Percentiles rank a stretch among this genome's conserved stretches.
These are phyloP conservation scores for Serinus canaria DNA, from an alignment of 2,113 vertebrate genomes.

Conservation along the genomic window DNA sequence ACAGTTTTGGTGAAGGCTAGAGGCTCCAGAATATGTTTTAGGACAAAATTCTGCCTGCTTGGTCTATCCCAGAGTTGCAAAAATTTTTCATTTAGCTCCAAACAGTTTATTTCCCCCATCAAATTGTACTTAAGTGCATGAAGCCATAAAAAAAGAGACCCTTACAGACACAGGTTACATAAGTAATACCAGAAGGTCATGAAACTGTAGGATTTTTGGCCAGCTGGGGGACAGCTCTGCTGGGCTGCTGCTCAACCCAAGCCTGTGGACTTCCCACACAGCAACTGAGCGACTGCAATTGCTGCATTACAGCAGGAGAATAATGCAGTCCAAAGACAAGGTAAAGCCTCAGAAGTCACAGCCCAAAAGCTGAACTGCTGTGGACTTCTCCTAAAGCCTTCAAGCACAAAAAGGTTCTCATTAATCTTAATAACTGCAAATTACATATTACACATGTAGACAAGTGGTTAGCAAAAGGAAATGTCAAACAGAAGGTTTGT, in stretches of 20 bases:
- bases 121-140: not conserved
- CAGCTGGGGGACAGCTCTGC: not conserved
- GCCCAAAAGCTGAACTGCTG: not conserved
- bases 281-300: not conserved
- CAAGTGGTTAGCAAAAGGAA: not conserved
- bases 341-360: not conserved
- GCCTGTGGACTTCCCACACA: not conserved
- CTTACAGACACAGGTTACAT: not conserved
- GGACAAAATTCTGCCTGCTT: not conserved
- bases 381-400: not conserved
- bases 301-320: not conserved
- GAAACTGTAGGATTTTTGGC: not conserved
- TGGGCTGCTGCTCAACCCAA: not conserved
- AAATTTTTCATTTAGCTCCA: not conserved
- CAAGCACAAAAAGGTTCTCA: not conserved
- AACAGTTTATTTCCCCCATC: not conserved
- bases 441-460: fast-evolving
- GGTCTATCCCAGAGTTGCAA: not conserved
- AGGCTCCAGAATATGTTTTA: not conserved
- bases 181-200: not conserved
- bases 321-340: not conserved
- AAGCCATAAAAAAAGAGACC: not conserved
- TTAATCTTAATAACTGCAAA: not conserved
- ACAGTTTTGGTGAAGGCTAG: not conserved
- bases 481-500: not conserved